Evolutionary conservation across 2,888 invertebrate species (phyloP), one percentile per base, ranked within the genome.

Genomic region (Lasius platythorax): DNA sequence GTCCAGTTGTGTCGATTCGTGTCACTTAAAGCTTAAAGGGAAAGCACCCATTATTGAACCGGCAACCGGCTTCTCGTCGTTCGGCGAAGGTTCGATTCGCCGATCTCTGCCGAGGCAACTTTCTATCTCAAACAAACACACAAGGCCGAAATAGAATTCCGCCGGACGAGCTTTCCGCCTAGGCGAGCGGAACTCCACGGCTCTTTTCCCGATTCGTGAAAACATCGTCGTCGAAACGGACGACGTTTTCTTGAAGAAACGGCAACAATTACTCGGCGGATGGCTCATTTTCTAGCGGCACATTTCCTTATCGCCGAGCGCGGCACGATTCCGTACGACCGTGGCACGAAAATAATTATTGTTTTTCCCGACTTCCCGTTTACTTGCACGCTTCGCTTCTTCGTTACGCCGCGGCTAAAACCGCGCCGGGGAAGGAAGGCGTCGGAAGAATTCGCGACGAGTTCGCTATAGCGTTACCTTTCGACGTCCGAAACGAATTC

Each of bases 391-490:
- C 87, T 84, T 88, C 88, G 88, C 67, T 76, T 74, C 81, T 70
- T 79, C 87, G 89, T 85, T 83, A 81, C 68, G 87, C 85, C 66
- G 84, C 84, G 76, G 70, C 56, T 83, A 73, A 63, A 63, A 50
- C 33, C 74, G 64, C 67, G 83, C 68, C 74, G 84, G 82, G 86
- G 87, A 40, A 40, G 89, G 85, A 75, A 89, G 37, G 12, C 53
- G 18, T 86, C 85, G 88, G 83, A 83, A 82, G 83, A 84, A 81
- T 82, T 85, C 83, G 68, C 85, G 82, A 87, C 85, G 86, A 84
- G 89, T 91, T 91, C 88, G 89, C 86, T 82, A 88, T 89, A 90
- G 88, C 89, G 87, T 91, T 84, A 86, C 89, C 89, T 83, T 73
- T 84, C 78, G 53, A 67, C 63, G 61, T 68, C 58, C 43, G 43